Base-by-base conservation (phyloP, 2,888 invertebrate genomes). In the Plusia festucae region DNA sequence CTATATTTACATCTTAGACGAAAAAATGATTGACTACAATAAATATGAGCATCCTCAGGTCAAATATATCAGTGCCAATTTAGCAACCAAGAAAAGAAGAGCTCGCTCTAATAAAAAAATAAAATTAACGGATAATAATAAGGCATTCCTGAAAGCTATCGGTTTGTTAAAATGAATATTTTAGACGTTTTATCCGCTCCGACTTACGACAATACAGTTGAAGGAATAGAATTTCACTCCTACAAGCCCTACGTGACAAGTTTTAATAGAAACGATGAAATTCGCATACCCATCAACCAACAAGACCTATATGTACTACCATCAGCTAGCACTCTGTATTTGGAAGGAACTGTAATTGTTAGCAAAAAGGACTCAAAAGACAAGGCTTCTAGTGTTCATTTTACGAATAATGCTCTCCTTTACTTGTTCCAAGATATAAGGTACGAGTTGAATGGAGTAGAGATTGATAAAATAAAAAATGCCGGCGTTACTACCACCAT, bases 351-450 rank as follows among this genome's bases (percentile, higher is more conserved):
- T 16, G 11, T 51, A 3, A 20, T 51, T 2, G 51, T 51, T 51
- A 18, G 20, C 11, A 22, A 51, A 51, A 51, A 51, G 51, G 51
- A 51, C 15, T 24, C 24, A 13, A 51, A 51, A 16, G 44, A 44
- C 0, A n/a, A 3, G 0, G 44, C 44, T 1, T 0, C n/a, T 16
- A 44, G 44, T 7, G 51, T 51, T 51, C 51, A 51, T 5, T 51
- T 51, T 15, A 51, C 51, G 6, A 51, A 51, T 63, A 86, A 86
- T 68, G 74, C 76, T 44, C 64, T 84, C 15, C 74, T 81, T 13
- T 79, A 82, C 72, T 56, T 87, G 11, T 87, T 88, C 69, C 84
- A 86, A 63, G 84, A 83, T 75, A 84, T 88, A 60, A 80, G 87
- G 7, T 89, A 88, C 75, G 85, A 44, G 16, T 16, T 44, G 6